Evolutionary conservation across 2,113 vertebrate genomes (phyloP), one percentile per base, ranked within the genome.

Genomic region (Marmota flaviventris): DNA sequence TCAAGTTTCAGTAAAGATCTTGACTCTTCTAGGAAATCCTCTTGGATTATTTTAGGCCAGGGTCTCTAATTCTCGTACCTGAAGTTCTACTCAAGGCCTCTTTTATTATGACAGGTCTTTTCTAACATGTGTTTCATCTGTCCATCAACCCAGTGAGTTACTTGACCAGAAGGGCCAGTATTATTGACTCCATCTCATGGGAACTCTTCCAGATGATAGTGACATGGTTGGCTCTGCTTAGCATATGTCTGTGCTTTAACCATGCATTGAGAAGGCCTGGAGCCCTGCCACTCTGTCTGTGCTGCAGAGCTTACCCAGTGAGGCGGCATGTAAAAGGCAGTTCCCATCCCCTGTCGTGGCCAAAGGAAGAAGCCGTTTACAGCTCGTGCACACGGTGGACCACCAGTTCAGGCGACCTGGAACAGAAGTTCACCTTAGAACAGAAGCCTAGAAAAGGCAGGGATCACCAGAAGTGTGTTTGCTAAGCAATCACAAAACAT

Each of bases 331-430:
- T 93, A 99, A 98, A 27, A 99, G 99, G 98, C 99, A 99, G 99
- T 99, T 99, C 27, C 99, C 99, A 25, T 99, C 99, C 18, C 99
- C 99, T 0, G 99, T 99, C 10, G 99, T 99, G 39, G 99, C 99
- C 98, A 99, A 97, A 75, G 99, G 99, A 95, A 99, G 99, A 77
- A 99, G 99, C 94, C 99, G 99, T 97, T 99, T 99, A 97, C 99
- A 99, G 98, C 99, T 99, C 0, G 99, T 99, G 97, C 99, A 99
- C 98, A 99, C 98, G 0, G 99, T 99, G 96, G 99, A 99, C 99
- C 99, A 99, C 99, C 99, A 99, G 86, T 99, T 99, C 93, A 99
- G 99, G 93, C 99, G 99, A 96, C 99, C 99, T 99, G 98, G 37
- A 98, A 98, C 32, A 88, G 96, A 93, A 97, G 37, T 6, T 39